Base-by-base conservation (phyloP, 1,140 invertebrate species). In the Drosophila jambulina region DNA sequence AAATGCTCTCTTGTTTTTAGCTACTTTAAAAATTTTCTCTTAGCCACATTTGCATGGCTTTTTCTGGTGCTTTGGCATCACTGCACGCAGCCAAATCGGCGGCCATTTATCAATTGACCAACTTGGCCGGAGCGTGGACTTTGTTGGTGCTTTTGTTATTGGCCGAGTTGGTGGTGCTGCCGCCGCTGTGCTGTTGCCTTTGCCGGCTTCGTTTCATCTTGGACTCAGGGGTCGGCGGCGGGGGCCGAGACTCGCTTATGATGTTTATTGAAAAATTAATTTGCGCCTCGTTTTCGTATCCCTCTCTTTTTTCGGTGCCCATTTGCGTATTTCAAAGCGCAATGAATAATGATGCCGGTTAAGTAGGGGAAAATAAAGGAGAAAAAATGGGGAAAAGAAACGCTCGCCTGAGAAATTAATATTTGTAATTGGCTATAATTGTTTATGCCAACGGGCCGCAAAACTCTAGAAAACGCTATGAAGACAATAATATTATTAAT, bases 201-300 rank as follows among this genome's bases (percentile, higher is more conserved):
- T 78, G 84, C 68, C 84, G 83, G 84, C 71, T 27, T 76, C 84
- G 77, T 87, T 87, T 87, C 80, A 87, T 87, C 84, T 87, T 70
- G 57, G 64, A 36, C 56, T 34, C 43, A 56, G 25, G 59, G 63
- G 71, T 38, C 21, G 27, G 43, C 13, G 43, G 25, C 51, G 67
- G 58, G 34, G 46, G 51, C 43, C 51, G 54, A 51, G 56, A 77
- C 78, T 80, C 82, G 80, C 83, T 85, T 84, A 90, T 88, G 81
- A 88, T 88, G 84, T 85, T 88, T 88, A 88, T 90, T 88, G 84
- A 88, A 90, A 88, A 90, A 88, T 88, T 88, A 88, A 88, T 88
- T 88, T 88, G 84, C 84, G 85, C 84, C 84, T 75, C 80, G 85
- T 71, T 87, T 68, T 84, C 60, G 61, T 75, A 58, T 75, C 53